Percentiles rank a stretch among this genome's conserved stretches.
These are phyloP conservation scores for Aspidiotus destructor DNA, from an alignment of 2,888 invertebrate species.

Conservation along the genomic window DNA sequence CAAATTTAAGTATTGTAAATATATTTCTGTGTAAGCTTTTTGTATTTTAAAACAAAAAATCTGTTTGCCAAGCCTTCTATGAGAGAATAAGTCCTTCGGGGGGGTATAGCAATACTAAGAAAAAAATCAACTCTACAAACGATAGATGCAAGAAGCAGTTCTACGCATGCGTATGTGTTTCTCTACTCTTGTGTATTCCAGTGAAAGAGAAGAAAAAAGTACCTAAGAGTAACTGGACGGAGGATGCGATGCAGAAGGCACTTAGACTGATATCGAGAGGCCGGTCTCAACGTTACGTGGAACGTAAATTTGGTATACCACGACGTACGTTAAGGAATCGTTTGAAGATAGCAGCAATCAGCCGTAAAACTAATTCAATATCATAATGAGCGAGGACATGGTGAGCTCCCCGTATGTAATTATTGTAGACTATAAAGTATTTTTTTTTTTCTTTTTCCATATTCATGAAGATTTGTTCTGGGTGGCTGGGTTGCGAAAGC, in stretches of 20 bases:
- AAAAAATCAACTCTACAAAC: too few species aligned
- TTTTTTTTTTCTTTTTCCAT: constrained; percentile 9
- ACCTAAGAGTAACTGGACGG: constrained; percentile 29
- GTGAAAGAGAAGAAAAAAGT: constrained; percentile 30
- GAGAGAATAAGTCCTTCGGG: too few species aligned
- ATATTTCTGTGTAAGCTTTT: too few species aligned
- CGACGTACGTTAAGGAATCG: constrained; percentile 27
- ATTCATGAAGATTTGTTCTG: constrained; percentile 9
- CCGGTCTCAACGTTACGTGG: constrained; percentile 28
- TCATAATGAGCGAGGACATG: constrained; percentile 8
- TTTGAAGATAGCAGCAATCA: constrained; percentile 25
- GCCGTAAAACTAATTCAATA: constrained; percentile 12
- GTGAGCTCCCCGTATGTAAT: constrained; percentile 12
- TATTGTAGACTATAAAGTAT: background rate
- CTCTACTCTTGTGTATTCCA: constrained; percentile 15
- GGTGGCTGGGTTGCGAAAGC: background rate
- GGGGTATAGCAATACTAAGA: too few species aligned
- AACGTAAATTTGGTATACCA: constrained; percentile 28
- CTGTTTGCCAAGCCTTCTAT: too few species aligned
- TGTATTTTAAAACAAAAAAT: too few species aligned
- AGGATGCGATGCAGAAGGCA: constrained; percentile 29
- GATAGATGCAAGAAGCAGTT: too few species aligned
- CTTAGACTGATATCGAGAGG: constrained; percentile 30
- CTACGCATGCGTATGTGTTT: background rate
- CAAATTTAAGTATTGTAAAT: too few species aligned